Percentiles rank a stretch among this genome's conserved stretches.
phyloP scores from a whole-genome alignment of 2,797 vertebrate genomes.

The Falco peregrinus region DNA sequence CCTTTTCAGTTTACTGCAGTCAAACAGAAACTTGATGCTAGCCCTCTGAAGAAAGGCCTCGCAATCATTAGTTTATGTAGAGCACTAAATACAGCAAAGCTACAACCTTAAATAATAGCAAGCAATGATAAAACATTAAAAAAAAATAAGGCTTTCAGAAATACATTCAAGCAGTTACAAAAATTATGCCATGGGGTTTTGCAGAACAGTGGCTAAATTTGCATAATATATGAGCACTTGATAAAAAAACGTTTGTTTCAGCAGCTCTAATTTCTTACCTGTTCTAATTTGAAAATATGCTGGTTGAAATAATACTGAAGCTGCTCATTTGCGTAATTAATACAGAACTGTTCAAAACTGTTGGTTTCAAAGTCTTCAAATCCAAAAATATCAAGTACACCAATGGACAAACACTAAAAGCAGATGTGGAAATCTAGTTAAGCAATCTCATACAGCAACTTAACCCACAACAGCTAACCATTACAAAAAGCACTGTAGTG shows the following conservation, averaged over 20 bases:
- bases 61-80: background rate
- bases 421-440: background rate
- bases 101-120: background rate
- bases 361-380: constrained; percentile 98
- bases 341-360: constrained; percentile 99
- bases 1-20: background rate
- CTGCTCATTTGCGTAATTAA: constrained; percentile 98
- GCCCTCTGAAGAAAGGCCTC: background rate
- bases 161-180: background rate
- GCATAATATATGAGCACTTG: background rate
- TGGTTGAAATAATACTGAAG: constrained; percentile 99
- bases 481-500: background rate
- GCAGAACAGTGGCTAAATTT: background rate
- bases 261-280: constrained; percentile 77
- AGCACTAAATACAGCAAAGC: background rate
- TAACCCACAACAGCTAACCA: background rate
- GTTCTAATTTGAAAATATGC: constrained; percentile 97
- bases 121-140: background rate
- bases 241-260: background rate
- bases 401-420: constrained; percentile 93
- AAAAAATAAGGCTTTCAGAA: background rate
- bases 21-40: background rate
- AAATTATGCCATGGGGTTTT: background rate
- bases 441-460: background rate
- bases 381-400: constrained; percentile 97